These are phyloP conservation scores for Xenopus laevis DNA, from an alignment of 2,113 vertebrate species.

Conservation along the genomic window DNA sequence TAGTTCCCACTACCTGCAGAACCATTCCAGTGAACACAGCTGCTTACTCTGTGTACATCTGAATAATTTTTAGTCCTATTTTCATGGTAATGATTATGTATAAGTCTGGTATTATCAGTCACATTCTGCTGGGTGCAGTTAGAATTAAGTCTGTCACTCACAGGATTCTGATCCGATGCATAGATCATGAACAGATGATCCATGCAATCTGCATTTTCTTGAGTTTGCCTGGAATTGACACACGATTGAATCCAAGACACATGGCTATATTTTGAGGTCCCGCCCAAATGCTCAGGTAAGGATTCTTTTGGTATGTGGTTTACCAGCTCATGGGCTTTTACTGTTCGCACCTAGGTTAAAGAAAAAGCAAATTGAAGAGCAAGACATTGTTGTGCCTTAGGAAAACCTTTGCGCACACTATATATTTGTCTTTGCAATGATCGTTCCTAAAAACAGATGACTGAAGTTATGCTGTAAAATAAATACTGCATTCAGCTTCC, in stretches of 20 bases:
- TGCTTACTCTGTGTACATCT: conserved; percentile 51
- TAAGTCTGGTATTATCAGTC: conserved; percentile 71
- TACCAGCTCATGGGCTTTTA: conserved; percentile 70
- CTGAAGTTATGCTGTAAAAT: no score
- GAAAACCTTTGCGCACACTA: no score
- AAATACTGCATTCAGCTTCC: no score
- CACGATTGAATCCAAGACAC: conserved; percentile 78
- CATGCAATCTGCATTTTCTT: conserved; percentile 64
- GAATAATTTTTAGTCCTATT: conserved; percentile 61
- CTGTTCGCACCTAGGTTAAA: conserved; percentile 66
- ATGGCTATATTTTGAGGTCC: conserved; percentile 71
- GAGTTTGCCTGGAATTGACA: conserved; percentile 58
- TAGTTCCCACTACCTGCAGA: conserved; percentile 56
- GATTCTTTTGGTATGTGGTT: conserved; percentile 72
- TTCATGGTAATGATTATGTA: conserved; percentile 63
- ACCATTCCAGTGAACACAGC: conserved; percentile 73
- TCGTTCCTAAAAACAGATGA: no score
- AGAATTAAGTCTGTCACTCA: conserved; percentile 58
- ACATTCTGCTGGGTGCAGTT: conserved; percentile 57
- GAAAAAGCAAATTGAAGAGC: background rate
- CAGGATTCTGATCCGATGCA: conserved; percentile 57
- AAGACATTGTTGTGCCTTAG: no score
- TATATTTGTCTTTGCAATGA: no score
- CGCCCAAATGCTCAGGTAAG: conserved; percentile 72
- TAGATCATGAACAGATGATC: conserved; percentile 71